phyloP scores from a whole-genome alignment of 2,113 vertebrate genomes.

The Cheirogaleus medius region DNA sequence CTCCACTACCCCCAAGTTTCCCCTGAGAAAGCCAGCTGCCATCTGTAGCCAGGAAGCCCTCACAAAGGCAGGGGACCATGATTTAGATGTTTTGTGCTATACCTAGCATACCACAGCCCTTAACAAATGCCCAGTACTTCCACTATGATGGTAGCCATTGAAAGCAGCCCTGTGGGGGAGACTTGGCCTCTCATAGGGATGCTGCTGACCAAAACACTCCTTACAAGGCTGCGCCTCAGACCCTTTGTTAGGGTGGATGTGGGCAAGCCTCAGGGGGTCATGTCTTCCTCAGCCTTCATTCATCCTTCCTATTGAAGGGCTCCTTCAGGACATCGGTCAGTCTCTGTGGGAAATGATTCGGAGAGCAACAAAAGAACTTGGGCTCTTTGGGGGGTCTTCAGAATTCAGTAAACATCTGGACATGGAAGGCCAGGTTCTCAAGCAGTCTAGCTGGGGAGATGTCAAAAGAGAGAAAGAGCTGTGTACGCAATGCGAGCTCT shows the following conservation, averaged over 20 bases:
- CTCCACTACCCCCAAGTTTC: constrained; percentile 46
- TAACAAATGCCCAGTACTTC: constrained; percentile 64
- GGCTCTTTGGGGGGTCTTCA: constrained; percentile 71
- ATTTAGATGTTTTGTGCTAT: constrained; percentile 74
- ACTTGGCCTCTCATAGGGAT: constrained; percentile 58
- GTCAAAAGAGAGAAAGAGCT: constrained; percentile 74
- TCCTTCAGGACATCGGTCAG: constrained; percentile 77
- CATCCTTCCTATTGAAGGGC: constrained; percentile 75
- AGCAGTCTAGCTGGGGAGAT: constrained; percentile 64
- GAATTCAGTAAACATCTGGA: constrained; percentile 81
- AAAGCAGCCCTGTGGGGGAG: constrained; percentile 76
- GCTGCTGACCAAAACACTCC: constrained; percentile 74
- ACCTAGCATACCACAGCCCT: constrained; percentile 61
- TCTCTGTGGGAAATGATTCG: constrained; percentile 79
- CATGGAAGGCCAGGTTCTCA: constrained; percentile 78
- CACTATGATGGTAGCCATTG: constrained; percentile 60
- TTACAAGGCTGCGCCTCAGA: constrained; percentile 73
- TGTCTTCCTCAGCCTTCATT: constrained; percentile 81
- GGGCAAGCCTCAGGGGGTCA: constrained; percentile 73
- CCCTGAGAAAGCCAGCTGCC: constrained; percentile 76
- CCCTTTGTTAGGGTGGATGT: constrained; percentile 71
- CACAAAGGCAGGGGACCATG: constrained; percentile 62
- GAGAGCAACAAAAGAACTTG: constrained; percentile 75
- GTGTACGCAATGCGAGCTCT: background rate
- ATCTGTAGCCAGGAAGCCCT: constrained; percentile 63